Conservation (phyloP, 2,797 vertebrate genomes). For the Hybognathus amarus region DNA sequence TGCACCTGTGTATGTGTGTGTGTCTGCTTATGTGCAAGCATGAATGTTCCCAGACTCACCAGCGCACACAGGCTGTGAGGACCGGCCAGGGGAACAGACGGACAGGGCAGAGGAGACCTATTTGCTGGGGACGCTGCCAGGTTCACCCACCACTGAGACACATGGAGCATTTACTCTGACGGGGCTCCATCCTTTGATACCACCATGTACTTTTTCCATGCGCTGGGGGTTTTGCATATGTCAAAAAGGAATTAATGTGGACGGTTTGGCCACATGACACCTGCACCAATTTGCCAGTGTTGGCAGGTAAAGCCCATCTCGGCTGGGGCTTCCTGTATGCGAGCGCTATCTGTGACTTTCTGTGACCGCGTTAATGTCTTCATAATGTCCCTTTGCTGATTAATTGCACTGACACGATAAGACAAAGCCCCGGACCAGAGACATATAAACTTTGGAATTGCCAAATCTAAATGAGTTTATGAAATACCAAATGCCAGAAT, state of each 20-base stretch:
- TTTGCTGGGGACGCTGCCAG: slow-evolving; percentile 63
- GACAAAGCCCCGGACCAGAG: slow-evolving; percentile 35
- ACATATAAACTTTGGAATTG: slow-evolving; percentile 46
- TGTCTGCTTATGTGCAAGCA: slow-evolving; percentile 26
- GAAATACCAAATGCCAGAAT: slow-evolving; percentile 56
- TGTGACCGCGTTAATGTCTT: slow-evolving; percentile 7
- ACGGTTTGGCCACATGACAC: slow-evolving; percentile 17
- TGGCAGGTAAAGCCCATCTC: slow-evolving; percentile 14
- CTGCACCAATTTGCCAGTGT: slow-evolving; percentile 14
- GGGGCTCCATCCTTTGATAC: slow-evolving; percentile 42
- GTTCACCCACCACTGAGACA: slow-evolving; percentile 44
- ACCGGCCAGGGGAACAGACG: slow-evolving; percentile 61
- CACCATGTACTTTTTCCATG: slow-evolving; percentile 47
- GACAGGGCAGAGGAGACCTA: slow-evolving; percentile 56
- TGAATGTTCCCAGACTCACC: neutral
- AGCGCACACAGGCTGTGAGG: slow-evolving; percentile 41
- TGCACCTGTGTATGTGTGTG: slow-evolving; percentile 12
- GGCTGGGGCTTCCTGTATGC: neutral
- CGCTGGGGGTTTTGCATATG: slow-evolving; percentile 44
- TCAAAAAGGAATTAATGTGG: slow-evolving; percentile 41
- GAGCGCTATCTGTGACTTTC: neutral
- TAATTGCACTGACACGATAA: slow-evolving; percentile 31
- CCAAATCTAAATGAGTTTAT: slow-evolving; percentile 55
- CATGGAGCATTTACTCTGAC: slow-evolving; percentile 53
- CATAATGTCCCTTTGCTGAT: slow-evolving; percentile 13